A percentile compares a stretch with the other conserved stretches of the same genome.
These are phyloP conservation scores for Brachionichthys hirsutus DNA, from an alignment of 2,113 vertebrate genomes.

Conservation along the genomic window DNA sequence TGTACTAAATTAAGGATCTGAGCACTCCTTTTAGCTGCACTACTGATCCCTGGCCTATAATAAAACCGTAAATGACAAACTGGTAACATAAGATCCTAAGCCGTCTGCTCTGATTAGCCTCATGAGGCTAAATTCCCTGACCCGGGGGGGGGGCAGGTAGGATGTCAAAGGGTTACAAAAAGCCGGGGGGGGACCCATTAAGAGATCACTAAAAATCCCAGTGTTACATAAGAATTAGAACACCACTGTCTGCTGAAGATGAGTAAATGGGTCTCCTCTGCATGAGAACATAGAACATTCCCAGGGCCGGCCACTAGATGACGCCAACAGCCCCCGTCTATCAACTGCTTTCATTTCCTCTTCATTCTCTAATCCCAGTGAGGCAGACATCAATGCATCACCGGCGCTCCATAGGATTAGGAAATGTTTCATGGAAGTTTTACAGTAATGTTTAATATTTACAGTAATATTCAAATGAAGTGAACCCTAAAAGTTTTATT, in stretches of 20 bases:
- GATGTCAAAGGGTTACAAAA: conserved; percentile 34
- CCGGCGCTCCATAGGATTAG: not conserved
- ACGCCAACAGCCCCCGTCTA: conserved; percentile 19
- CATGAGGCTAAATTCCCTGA: conserved; percentile 14
- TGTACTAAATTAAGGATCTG: no score
- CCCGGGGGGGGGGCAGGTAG: not conserved
- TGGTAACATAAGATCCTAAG: conserved; percentile 5
- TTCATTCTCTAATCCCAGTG: not conserved
- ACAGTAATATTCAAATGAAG: no score
- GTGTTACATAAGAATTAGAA: conserved; percentile 15
- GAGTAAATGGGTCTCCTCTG: not conserved
- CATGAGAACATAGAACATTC: conserved; percentile 1
- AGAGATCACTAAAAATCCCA: conserved; percentile 32
- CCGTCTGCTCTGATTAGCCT: conserved; percentile 12
- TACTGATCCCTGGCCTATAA: not conserved
- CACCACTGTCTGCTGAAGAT: not conserved
- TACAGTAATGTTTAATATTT: not conserved
- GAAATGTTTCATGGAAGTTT: conserved; percentile 9
- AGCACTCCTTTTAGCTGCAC: not conserved
- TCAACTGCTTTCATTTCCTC: not conserved
- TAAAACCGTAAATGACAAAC: not conserved
- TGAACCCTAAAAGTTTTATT: not conserved
- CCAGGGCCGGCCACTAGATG: conserved; percentile 40
- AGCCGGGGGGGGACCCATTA: conserved; percentile 40
- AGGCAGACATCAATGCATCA: not conserved